Base-by-base conservation (phyloP, 2,797 vertebrate genomes). In the Chelmon rostratus region DNA sequence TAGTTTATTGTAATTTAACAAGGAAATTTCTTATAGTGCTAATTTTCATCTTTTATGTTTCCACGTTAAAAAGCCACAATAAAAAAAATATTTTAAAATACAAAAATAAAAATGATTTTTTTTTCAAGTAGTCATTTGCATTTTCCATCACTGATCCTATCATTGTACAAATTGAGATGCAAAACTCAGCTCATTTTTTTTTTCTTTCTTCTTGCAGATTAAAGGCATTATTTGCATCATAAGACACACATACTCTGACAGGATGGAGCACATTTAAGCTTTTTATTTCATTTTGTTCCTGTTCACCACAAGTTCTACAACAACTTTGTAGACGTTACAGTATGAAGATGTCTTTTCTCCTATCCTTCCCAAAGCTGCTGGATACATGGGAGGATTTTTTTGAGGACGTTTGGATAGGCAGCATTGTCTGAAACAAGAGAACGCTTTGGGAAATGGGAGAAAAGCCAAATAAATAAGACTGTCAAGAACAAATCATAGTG, bases 271-370 rank as follows among this genome's bases (percentile, higher is more conserved):
- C 28, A 67, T 47, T 67, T 71, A 56, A 81, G 57, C 67, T 73
- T 59, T 54, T 64, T 54, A 73, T 73, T 79, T 68, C 50, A 64
- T 68, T 82, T 85, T 76, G 18, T 68, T 71, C 68, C 66, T 69
- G 50, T 78, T 72, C 64, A 80, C 63, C 44, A 46, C 2, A n/a
- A 40, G 13, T n/a, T 25, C 5, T 6, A 13, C 40, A 69, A 12
- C 23, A 11, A 8, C 52, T 46, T 25, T 64, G 21, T 23, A 33
- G 28, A 56, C 28, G 37, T 64, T 28, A 56, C 21, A 54, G 8
- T 47, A 28, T 19, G 40, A 54, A n/a, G 8, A 23, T 25, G 37
- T 40, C n/a, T 53, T 12, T 31, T 44, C 13, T 56, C 6, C 40
- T 33, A 11, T 73, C 25, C 38, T 23, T 44, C n/a, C 18, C 23